Evolutionary conservation across 2,797 vertebrate species (phyloP).

Genomic region (Gobionotothen gibberifrons): DNA sequence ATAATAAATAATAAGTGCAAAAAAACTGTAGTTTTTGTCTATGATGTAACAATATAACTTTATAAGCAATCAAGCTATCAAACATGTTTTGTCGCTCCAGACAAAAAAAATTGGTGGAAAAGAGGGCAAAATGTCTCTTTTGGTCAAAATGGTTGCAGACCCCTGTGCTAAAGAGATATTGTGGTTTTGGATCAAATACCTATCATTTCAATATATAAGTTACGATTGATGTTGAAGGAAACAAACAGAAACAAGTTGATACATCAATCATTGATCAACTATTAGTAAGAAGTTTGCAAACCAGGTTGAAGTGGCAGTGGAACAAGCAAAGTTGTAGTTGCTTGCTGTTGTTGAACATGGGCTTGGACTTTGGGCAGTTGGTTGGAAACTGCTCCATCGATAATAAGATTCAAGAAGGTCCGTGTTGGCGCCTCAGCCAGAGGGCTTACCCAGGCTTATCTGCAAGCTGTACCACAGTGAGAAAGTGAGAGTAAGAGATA

Average conservation of each 20-base stretch:
- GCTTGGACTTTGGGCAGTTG: slow-evolving; percentile 56
- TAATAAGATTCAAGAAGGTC: slow-evolving; percentile 73
- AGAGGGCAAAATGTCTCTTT: no score
- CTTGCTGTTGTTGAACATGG: slow-evolving; percentile 33
- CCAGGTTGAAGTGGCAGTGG: slow-evolving; percentile 1
- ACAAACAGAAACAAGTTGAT: not conserved
- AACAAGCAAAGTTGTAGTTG: slow-evolving; percentile 17
- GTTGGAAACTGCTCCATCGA: slow-evolving; percentile 61
- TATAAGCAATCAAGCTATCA: no score
- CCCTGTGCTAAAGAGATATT: not conserved
- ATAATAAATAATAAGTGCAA: no score
- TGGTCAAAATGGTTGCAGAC: no score
- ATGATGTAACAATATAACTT: no score
- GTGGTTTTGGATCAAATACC: not conserved
- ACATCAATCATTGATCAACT: not conserved
- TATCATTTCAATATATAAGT: not conserved
- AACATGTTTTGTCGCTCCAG: no score
- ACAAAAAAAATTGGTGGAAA: no score
- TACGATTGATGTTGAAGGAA: not conserved
- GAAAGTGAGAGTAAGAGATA: not conserved
- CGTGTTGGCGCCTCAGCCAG: slow-evolving; percentile 65
- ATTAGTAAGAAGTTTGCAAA: not conserved
- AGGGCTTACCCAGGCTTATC: slow-evolving; percentile 76
- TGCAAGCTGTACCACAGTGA: slow-evolving; percentile 64
- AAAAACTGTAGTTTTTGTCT: no score